These are phyloP conservation scores for Phyllostomus hastatus DNA, from an alignment of 2,113 vertebrate genomes.

Conservation along the genomic window DNA sequence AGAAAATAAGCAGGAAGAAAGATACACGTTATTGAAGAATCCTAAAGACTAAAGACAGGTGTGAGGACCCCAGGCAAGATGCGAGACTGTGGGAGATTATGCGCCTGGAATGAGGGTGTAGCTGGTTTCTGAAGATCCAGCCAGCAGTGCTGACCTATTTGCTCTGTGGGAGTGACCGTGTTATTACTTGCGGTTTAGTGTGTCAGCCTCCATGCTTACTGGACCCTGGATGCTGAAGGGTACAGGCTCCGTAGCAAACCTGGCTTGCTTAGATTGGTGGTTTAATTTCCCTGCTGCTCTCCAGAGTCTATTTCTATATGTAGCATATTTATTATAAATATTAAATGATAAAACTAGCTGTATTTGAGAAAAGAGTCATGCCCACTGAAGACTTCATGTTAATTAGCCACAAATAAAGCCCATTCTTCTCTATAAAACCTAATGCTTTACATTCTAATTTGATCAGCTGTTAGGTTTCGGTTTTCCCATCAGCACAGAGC, in stretches of 20 bases:
- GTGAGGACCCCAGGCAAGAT: conserved; percentile 41
- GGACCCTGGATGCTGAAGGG: conserved; percentile 51
- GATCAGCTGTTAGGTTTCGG: conserved; percentile 9
- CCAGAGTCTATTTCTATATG: conserved; percentile 42
- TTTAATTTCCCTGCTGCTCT: conserved; percentile 44
- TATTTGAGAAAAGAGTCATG: conserved; percentile 10
- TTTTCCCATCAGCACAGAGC: not conserved
- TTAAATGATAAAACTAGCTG: conserved; percentile 13
- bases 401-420: conserved; percentile 63
- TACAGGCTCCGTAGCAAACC: not conserved
- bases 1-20: conserved; percentile 54
- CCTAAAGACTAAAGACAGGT: conserved; percentile 41
- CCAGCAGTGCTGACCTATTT: conserved; percentile 32
- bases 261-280: not conserved
- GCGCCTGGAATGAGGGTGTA: not conserved
- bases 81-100: conserved; percentile 39
- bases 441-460: conserved; percentile 29
- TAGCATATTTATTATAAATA: conserved; percentile 44
- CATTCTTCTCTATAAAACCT: conserved; percentile 36
- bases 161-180: conserved; percentile 29
- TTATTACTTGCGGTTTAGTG: conserved; percentile 36
- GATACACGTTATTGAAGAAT: conserved; percentile 27
- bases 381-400: conserved; percentile 2
- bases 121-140: not conserved
- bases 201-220: conserved; percentile 55